These are phyloP conservation scores for Prorops nasuta DNA, from an alignment of 1,140 invertebrate genomes.

Conservation along the genomic window DNA sequence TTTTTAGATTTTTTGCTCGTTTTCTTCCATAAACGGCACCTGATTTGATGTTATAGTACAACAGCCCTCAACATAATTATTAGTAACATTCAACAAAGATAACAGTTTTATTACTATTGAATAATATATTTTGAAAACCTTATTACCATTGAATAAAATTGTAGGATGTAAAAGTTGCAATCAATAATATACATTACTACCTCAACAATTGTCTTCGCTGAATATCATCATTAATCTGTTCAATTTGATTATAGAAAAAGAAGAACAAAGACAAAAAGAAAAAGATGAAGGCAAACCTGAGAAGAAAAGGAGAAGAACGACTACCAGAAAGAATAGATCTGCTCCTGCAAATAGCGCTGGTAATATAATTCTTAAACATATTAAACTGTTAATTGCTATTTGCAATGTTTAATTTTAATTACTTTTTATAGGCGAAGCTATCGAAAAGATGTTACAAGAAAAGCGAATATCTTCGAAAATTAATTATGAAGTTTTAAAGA, in stretches of 20 bases:
- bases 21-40: too few species aligned
- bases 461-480: slow-evolving; percentile 96
- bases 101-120: too few species aligned
- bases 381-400: neutral
- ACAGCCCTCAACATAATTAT: too few species aligned
- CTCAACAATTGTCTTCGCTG: too few species aligned
- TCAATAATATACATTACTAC: too few species aligned
- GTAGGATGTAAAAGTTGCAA: too few species aligned
- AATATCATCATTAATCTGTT: too few species aligned
- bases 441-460: slow-evolving; percentile 92
- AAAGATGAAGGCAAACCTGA: slow-evolving; percentile 77
- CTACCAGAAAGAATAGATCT: slow-evolving; percentile 61
- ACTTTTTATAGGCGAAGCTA: slow-evolving; percentile 71
- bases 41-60: too few species aligned
- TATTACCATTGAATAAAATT: too few species aligned
- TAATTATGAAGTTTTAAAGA: slow-evolving; percentile 95
- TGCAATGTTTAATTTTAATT: neutral
- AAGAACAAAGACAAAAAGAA: slow-evolving; percentile 72
- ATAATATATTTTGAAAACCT: too few species aligned
- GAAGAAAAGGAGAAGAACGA: slow-evolving; percentile 69
- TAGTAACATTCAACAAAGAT: too few species aligned
- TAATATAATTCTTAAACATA: slow-evolving; percentile 25
- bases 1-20: too few species aligned
- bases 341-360: slow-evolving; percentile 74
- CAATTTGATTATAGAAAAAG: slow-evolving; percentile 65